These are phyloP conservation scores for Coendou prehensilis DNA, from an alignment of 2,797 vertebrate genomes.

Conservation along the genomic window DNA sequence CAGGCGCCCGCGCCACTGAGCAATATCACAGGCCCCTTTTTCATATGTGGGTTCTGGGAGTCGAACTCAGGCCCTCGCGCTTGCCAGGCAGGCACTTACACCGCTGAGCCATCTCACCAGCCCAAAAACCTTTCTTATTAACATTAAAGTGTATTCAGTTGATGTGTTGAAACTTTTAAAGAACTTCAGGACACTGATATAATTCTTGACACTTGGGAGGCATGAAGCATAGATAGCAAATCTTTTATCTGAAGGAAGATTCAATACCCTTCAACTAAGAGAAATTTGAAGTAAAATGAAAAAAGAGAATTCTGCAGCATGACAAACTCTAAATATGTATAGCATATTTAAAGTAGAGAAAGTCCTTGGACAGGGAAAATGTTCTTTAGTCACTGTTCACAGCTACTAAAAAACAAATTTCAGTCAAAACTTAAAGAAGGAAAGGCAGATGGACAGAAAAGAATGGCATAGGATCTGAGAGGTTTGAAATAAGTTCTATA, in stretches of 20 bases:
- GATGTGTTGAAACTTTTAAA: constrained; percentile 55
- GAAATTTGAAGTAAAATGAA: constrained; percentile 55
- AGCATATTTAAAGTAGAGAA: constrained; percentile 45
- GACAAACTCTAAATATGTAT: neutral
- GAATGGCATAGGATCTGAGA: neutral
- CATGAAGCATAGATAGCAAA: constrained; percentile 19
- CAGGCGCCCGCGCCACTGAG: no score
- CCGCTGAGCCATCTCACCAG: no score
- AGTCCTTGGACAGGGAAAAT: constrained; percentile 30
- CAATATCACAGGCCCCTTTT: no score
- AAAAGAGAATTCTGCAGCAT: constrained; percentile 28
- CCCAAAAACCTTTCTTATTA: constrained; percentile 57
- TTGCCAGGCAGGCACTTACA: no score
- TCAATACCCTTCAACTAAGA: constrained; percentile 6
- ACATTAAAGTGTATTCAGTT: constrained; percentile 56
- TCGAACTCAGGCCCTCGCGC: no score
- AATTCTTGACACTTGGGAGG: constrained; percentile 57
- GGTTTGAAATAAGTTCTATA: neutral
- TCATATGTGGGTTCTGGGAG: no score
- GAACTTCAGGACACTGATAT: constrained; percentile 16
- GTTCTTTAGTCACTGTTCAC: neutral
- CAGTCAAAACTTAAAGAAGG: constrained; percentile 48
- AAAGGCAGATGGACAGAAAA: constrained; percentile 31
- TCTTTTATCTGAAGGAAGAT: constrained; percentile 26
- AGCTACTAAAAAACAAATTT: constrained; percentile 45